Base-by-base conservation (phyloP, 2,888 invertebrate species). In the Laspeyria flexula region DNA sequence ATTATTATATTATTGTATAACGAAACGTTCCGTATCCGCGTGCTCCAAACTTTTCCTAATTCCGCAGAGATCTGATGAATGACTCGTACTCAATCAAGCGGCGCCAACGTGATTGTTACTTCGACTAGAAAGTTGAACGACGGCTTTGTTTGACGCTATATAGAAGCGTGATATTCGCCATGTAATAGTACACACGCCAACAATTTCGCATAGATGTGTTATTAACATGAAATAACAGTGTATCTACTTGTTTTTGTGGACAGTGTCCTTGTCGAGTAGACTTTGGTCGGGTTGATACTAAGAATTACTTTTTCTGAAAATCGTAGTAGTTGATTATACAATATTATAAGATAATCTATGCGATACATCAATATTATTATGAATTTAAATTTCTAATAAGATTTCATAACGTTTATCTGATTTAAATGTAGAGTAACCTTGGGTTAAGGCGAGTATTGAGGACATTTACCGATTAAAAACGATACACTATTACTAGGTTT, bases 21-120 rank as follows among this genome's bases (percentile, higher is more conserved):
- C 55, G 41, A 29, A 62, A 56, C 52, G 66, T 81, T 81, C 81
- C 83, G 83, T 71, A 45, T 81, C 80, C 83, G 82, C 65, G 50
- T 73, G 7, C 40, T 63, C 52, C 35, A 49, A 27, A 34, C 55
- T 58, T n/a, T 76, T 76, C 77, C 73, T 67, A 51, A 58, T 71
- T 65, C 53, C 46, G 57, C 33, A 30, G 56, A 68, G 77, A 71
- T 65, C 64, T 64, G 60, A 71, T 59, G 49, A 60, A 63, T 58
- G 62, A 48, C 40, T 55, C 18, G 65, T 35, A 50, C 15, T 42
- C 55, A 42, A 61, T 66, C 54, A 44, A 51, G 33, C 55, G 43
- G 61, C 61, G 48, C 40, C 37, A 21, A 30, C 29, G 39, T 30
- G 13, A 38, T 29, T 70, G 58, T 62, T 71, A 33, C 46, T 9